These are phyloP conservation scores for Tenualosa thibaudeaui DNA, from an alignment of 2,797 vertebrate species.

Conservation along the genomic window DNA sequence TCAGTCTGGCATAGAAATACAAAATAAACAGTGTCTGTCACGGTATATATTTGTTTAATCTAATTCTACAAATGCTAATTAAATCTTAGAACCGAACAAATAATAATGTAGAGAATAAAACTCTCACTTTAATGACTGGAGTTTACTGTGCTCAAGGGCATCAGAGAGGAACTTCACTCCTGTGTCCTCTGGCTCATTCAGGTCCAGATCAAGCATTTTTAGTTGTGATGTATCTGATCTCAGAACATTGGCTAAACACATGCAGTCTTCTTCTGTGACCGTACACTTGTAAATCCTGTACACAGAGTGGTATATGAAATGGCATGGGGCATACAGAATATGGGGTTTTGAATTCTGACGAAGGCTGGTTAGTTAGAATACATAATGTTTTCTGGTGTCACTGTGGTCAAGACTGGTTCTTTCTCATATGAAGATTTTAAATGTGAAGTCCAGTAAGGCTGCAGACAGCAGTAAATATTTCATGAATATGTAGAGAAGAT, in stretches of 20 bases:
- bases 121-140: conserved; percentile 12
- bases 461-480: not conserved
- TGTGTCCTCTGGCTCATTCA: conserved; percentile 38
- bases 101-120: not conserved
- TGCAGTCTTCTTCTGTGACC: conserved; percentile 44
- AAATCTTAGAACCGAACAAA: not conserved
- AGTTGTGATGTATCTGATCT: conserved; percentile 36
- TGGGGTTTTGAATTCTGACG: too few species aligned
- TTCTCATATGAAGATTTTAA: not conserved
- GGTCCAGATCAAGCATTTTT: conserved; percentile 45
- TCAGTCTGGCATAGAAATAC: conserved; percentile 25
- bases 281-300: conserved; percentile 39
- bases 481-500: too few species aligned
- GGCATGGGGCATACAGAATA: not conserved
- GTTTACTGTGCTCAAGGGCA: not conserved
- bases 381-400: too few species aligned
- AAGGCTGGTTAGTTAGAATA: too few species aligned
- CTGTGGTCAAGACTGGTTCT: not conserved
- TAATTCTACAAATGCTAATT: not conserved
- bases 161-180: conserved; percentile 23
- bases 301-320: not conserved
- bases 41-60: not conserved
- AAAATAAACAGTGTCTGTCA: too few species aligned
- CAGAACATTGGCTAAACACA: conserved; percentile 39
- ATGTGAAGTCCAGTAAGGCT: not conserved